Evolutionary conservation across 2,888 invertebrate genomes (phyloP), one percentile per base, ranked within the genome.

Genomic region (Tetramorium bicarinatum): DNA sequence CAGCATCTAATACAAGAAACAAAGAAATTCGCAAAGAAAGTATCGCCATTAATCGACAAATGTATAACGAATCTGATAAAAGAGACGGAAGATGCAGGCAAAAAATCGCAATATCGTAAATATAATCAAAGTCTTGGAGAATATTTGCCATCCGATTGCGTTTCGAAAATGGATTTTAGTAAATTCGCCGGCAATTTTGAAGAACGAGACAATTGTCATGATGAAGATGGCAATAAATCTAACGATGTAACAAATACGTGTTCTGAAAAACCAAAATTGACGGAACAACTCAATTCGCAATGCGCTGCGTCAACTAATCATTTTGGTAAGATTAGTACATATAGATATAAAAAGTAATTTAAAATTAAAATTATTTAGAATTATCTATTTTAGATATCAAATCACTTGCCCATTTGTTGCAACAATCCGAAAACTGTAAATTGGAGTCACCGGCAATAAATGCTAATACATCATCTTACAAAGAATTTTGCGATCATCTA

Each of bases 1-100:
- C 67, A 75, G 13, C 89, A 89, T 29, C 15, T 69, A 25, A 81
- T 83, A 61, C 72, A 71, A 29, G 88, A 90, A n/a, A 86, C 87
- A 2, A 86, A 56, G 59, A 84, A 84, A 25, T 90, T 87, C 18
- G 25, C 75, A 34, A 74, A 49, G n/a, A 85, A 83, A 25, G 82
- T 84, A 29, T 91, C 91, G 8, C 90, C 91, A 1, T 56, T 91
- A 34, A 84, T 91, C 38, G 87, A 91, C 9, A 71, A 61, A 9
- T 91, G 85, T 29, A 85, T 91, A 59, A 62, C 83, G 1, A 74
- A n/a, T 25, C 64, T 91, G 25, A 88, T 90, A 59, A 77, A 34
- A 25, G 81, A 74, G 1, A 44, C 47, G 2, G 21, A 3, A 47
- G 71, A 61, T 6, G 2, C 9, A 0, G 66, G 52, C 2, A 62